These are phyloP conservation scores for Epirrhoe alternata DNA, from an alignment of 2,888 invertebrate species.

Conservation along the genomic window DNA sequence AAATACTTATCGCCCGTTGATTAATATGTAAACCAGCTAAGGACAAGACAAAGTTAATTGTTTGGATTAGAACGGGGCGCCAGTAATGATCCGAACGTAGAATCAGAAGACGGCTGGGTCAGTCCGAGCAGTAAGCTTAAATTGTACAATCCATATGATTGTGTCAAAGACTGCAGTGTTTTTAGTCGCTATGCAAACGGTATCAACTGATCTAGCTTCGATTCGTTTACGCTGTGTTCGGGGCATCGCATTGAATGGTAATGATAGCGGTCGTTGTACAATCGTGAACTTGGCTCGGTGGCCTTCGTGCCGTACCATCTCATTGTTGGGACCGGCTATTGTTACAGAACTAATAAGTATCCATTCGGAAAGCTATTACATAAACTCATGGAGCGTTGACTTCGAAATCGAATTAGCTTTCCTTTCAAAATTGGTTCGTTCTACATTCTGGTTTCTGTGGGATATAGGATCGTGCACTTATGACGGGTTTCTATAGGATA, in stretches of 20 bases:
- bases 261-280: slow-evolving; percentile 79
- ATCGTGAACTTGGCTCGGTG: slow-evolving; percentile 75
- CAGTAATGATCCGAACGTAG: slow-evolving; percentile 51
- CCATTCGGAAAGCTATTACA: slow-evolving; percentile 41
- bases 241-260: slow-evolving; percentile 71
- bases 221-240: slow-evolving; percentile 25
- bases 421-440: neutral
- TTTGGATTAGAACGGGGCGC: slow-evolving; percentile 49
- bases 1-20: slow-evolving; percentile 33
- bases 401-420: slow-evolving; percentile 8
- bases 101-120: slow-evolving; percentile 8
- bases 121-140: neutral
- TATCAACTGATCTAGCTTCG: slow-evolving; percentile 25
- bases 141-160: neutral
- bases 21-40: slow-evolving; percentile 41
- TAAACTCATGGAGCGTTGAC: slow-evolving; percentile 26
- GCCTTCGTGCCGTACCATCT: slow-evolving; percentile 70
- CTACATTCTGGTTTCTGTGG: neutral
- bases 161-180: neutral
- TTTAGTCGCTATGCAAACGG: slow-evolving; percentile 5
- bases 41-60: slow-evolving; percentile 44
- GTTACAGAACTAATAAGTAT: slow-evolving; percentile 48
- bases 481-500: neutral
- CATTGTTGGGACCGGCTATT: slow-evolving; percentile 60
- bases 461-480: neutral